Base-by-base conservation (phyloP, 2,797 vertebrate genomes). In the Columba guinea region DNA sequence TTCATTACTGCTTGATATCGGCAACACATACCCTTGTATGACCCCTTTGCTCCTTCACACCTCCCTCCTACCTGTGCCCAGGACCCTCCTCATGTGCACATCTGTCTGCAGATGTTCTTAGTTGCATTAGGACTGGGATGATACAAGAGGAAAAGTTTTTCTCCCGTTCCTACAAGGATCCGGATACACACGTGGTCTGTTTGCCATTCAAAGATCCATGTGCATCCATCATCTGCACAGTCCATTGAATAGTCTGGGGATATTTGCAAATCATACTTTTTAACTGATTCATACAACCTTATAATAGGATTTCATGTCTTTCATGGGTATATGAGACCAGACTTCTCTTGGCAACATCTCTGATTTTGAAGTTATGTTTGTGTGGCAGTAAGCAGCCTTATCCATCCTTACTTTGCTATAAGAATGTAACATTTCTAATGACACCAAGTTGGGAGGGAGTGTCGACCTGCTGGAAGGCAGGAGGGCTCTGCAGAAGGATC, bases 21-120 rank as follows among this genome's bases (percentile, higher is more conserved):
- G 32, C n/a, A 19, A 20, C 11, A 10, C 21, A 2, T 27, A 30
- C 4, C 0, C 0, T 11, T 35, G 13, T 0, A 5, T 15, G 23
- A 68, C 32, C 22, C 20, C 37, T 22, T 13, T 16, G 19, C 20
- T 48, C 51, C 35, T 68, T 48, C 1, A 1, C 16, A 12, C 24
- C 56, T 10, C 3, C 22, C 35, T 74, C 48, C 48, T 44, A 7
- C 68, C 58, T 17, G 13, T 12, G 3, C 20, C 49, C 14, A 7
- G 53, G 9, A 16, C n/a, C 35, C 39, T n/a, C 30, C 22, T 39
- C 32, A 20, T 2, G 2, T 7, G 19, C 22, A 12, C 32, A 4
- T 8, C 32, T 53, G 55, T 44, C 46, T 41, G 32, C 59, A 59
- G 51, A 30, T 7, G 4, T 17, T 49, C 2, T 37, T 52, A 16